Base-by-base conservation (phyloP, 2,113 vertebrate species). In the Motacilla tschutschensis region DNA sequence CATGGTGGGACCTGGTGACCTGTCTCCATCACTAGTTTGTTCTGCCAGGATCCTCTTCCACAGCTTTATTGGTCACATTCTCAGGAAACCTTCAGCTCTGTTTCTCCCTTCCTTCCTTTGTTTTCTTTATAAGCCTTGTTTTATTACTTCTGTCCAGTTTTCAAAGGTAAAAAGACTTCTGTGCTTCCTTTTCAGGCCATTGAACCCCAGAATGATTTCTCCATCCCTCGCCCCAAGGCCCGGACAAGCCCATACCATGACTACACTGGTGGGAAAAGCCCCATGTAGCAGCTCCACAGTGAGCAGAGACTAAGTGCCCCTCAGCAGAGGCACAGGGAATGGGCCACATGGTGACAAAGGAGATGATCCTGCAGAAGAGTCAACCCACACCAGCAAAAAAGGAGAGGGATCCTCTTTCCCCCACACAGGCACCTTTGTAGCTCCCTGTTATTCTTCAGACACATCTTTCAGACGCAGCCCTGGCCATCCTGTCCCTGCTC, bases 141-240 rank as follows among this genome's bases (percentile, higher is more conserved):
- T 28, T 71, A 40, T 69, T 57, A 33, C 10, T 65, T 65, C 35
- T 80, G 20, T 83, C 31, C 24, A 26, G 7, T 51, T 85, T 88
- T 75, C 71, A 74, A 58, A 69, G 15, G 13, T 92, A 76, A 93
- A 76, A 93, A 80, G 14, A 29, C 3, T 71, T 44, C 41, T n/a
- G 29, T 89, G 13, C 26, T 92, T 94, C 47, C 24, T 90, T 93
- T 96, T 78, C 91, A 96, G 95, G 72, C 79, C 18, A 89, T 95
- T 0, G 70, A 92, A 28, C 46, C 91, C 4, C 63, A 79, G 46
- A 90, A 76, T 60, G 93, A 96, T 24, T 97, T 96, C 79, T 94
- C 94, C 51, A 96, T 97, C 50, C 96, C 96, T 75, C 92, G 96
- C 6, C 80, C 94, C 66, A 93, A 96, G 67, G 55, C 94, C 9